phyloP scores from a whole-genome alignment of 2,888 invertebrate species.

The Drosophila infuscata region DNA sequence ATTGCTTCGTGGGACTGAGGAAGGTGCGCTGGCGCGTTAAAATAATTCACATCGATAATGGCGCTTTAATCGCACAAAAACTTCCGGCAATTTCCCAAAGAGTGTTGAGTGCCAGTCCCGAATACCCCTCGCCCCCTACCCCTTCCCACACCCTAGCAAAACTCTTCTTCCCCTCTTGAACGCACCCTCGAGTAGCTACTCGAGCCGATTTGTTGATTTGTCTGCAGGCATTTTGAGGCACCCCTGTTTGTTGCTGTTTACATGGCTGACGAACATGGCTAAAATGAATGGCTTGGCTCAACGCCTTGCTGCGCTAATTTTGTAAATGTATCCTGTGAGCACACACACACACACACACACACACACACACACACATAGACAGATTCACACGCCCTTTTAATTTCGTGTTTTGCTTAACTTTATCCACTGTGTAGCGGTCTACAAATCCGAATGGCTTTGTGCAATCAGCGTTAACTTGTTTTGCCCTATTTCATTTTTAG shows the following conservation, averaged over 20 bases:
- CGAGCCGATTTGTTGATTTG: conserved; percentile 65
- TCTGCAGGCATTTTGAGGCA: conserved; percentile 48
- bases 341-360: conserved; percentile 3
- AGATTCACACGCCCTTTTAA: conserved; percentile 47
- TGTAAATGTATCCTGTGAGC: conserved; percentile 1
- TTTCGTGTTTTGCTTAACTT: conserved; percentile 71
- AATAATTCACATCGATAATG: conserved; percentile 80
- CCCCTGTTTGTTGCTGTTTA: conserved; percentile 30
- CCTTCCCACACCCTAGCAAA: background rate
- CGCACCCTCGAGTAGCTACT: conserved; percentile 17
- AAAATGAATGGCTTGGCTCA: conserved; percentile 31
- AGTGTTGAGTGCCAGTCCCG: conserved; percentile 59
- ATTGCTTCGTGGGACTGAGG: conserved; percentile 56
- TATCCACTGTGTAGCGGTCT: conserved; percentile 66
- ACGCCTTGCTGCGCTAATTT: conserved; percentile 12
- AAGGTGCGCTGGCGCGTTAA: conserved; percentile 46
- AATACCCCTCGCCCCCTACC: no score
- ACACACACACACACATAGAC: conserved; percentile 27
- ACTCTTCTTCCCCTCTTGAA: background rate
- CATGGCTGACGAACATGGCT: conserved; percentile 47
- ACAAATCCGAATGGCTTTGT: conserved; percentile 77
- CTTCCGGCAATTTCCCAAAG: conserved; percentile 77
- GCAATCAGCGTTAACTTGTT: conserved; percentile 81
- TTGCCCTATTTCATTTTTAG: conserved; percentile 71
- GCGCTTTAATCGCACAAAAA: conserved; percentile 74